Evolutionary conservation across 2,888 invertebrate genomes (phyloP).

Genomic region (Ametastegia equiseti): DNA sequence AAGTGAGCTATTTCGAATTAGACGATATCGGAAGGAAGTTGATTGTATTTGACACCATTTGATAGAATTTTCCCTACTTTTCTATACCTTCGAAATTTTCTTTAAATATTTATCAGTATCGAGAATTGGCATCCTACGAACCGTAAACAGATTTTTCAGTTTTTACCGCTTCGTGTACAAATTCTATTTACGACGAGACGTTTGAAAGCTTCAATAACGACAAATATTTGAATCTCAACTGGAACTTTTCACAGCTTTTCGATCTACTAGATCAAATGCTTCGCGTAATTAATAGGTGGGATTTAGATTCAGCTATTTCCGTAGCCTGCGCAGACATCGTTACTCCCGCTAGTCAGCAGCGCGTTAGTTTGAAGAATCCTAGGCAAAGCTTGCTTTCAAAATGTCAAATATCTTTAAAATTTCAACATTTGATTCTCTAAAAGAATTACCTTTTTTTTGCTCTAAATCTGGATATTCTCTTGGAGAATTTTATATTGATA

Average conservation of each 20-base stretch:
- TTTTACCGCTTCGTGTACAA: not conserved
- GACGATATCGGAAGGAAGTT: not conserved
- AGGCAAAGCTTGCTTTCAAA: not conserved
- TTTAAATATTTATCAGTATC: too few species aligned
- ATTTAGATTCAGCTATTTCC: constrained; percentile 16
- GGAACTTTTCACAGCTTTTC: not conserved
- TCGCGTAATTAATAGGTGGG: constrained; percentile 12
- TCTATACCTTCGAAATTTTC: too few species aligned
- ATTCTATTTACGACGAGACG: not conserved
- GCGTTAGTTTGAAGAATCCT: not conserved
- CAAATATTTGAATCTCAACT: not conserved
- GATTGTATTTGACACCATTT: not conserved
- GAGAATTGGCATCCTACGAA: too few species aligned
- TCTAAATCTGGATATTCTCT: too few species aligned
- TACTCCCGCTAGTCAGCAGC: not conserved
- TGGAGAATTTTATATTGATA: too few species aligned
- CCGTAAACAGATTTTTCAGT: not conserved
- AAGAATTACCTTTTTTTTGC: too few species aligned
- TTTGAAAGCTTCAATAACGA: not conserved
- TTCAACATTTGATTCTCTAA: too few species aligned
- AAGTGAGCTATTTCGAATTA: not conserved
- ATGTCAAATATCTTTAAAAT: not conserved
- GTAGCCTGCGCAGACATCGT: not conserved
- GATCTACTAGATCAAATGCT: constrained; percentile 6
- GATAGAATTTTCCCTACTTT: too few species aligned